Conservation (phyloP, 2,797 vertebrate species). For the Anguilla megastoma region DNA sequence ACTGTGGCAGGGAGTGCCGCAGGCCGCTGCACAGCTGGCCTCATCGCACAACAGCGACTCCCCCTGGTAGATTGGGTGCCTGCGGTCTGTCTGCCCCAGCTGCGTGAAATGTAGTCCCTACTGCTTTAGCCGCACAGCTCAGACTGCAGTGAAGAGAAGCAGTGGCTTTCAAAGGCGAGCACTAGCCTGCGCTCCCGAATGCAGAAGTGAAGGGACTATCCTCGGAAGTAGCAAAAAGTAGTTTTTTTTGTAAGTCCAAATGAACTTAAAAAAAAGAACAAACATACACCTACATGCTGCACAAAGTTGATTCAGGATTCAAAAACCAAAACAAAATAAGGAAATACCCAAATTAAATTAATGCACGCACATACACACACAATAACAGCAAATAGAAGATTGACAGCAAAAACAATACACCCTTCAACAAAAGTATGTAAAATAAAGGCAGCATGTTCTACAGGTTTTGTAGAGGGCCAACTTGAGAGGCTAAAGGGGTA, state of each 20-base stretch:
- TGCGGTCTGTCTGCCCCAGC: neutral
- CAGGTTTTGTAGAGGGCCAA: neutral
- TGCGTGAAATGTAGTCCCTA: neutral
- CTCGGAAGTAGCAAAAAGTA: no score
- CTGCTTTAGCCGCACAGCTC: neutral
- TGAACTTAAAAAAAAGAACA: neutral
- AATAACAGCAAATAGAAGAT: neutral
- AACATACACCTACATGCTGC: neutral
- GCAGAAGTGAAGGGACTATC: no score
- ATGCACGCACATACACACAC: neutral
- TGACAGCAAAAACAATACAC: neutral
- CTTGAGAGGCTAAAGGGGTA: neutral
- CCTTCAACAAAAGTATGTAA: neutral
- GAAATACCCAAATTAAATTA: neutral
- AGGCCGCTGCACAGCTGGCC: no score
- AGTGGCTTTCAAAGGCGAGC: neutral
- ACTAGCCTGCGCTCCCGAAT: no score
- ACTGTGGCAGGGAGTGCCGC: neutral
- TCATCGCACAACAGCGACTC: neutral
- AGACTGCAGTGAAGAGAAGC: neutral
- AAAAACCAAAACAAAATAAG: neutral
- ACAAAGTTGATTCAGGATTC: neutral
- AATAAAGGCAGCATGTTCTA: neutral
- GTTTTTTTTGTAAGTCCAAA: neutral
- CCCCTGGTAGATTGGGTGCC: neutral